Evolutionary conservation across 2,888 invertebrate genomes (phyloP), one percentile per base, ranked within the genome.

Genomic region (Lymantria monacha): DNA sequence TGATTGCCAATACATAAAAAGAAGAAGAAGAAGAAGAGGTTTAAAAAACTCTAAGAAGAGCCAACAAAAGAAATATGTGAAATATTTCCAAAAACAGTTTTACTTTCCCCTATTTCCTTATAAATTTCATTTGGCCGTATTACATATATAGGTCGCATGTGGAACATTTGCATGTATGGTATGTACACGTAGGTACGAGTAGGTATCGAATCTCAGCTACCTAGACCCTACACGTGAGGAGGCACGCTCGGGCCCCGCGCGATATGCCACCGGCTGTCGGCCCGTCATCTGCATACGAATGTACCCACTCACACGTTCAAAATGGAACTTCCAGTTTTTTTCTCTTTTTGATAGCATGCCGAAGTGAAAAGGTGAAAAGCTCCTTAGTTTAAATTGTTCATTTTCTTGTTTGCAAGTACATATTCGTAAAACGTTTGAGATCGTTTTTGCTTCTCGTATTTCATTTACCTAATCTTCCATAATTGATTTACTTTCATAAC

Each of bases 211-310:
- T 40, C 47, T 41, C 59, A 61, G 58, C 52, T 65, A 65, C 48
- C 48, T 57, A 41, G 44, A 42, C 44, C 48, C 50, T 48, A 51
- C 61, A 61, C 57, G 66, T 63, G 58, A 63, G 59, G 50, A 49
- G 52, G 47, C 45, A 43, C 53, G 48, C 53, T 38, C 15, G 46
- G 55, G 55, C 52, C 49, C 48, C 46, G 49, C 11, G 44, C 51
- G 49, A 49, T 57, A 56, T 57, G 53, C 51, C 51, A 55, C 42
- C 53, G 42, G 42, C 42, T 51, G 42, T 33, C 36, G 49, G 46
- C 9, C 60, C 60, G 51, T 44, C 62, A 66, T 66, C 67, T 66
- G 65, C 67, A 66, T 66, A 65, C 63, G 57, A 66, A 67, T 66
- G 67, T 58, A 59, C 61, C 57, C 51, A 54, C 56, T 57, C 48